Conservation (phyloP, 2,888 invertebrate genomes). For the Habrosyne pyritoides region DNA sequence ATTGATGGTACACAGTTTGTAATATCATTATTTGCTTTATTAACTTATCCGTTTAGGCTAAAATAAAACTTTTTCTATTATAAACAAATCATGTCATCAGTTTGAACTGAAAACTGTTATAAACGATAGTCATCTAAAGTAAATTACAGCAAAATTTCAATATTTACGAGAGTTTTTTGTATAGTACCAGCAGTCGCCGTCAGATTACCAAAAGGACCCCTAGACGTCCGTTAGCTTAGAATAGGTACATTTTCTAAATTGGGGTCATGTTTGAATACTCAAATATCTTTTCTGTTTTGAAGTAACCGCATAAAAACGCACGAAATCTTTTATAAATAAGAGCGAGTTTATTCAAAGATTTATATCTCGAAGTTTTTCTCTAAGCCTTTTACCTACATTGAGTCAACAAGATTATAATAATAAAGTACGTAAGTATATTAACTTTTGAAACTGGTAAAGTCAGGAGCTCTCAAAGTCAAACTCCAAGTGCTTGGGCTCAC, state of each 20-base stretch:
- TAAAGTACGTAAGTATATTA: neutral
- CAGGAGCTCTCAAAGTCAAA: conserved; percentile 33
- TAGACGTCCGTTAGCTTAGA: conserved; percentile 7
- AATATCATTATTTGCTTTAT: neutral
- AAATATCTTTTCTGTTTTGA: neutral
- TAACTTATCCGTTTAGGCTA: neutral
- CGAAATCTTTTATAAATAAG: neutral
- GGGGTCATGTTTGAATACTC: neutral
- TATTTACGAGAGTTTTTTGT: neutral
- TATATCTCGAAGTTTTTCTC: neutral
- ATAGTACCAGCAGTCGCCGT: neutral
- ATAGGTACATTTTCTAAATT: neutral
- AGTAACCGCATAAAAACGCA: neutral
- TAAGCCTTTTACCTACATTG: neutral
- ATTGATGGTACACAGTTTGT: conserved; percentile 39
- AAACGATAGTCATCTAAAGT: neutral
- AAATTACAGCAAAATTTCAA: neutral
- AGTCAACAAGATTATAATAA: neutral
- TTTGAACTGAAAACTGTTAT: neutral
- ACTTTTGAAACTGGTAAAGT: conserved; percentile 25
- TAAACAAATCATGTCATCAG: neutral
- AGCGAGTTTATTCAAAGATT: neutral
- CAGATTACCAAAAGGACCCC: conserved; percentile 8
- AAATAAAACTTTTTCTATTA: neutral
- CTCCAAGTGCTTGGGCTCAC: conserved; percentile 34